Evolutionary conservation across 2,113 vertebrate genomes (phyloP).

Genomic region (Pygoscelis antarcticus): DNA sequence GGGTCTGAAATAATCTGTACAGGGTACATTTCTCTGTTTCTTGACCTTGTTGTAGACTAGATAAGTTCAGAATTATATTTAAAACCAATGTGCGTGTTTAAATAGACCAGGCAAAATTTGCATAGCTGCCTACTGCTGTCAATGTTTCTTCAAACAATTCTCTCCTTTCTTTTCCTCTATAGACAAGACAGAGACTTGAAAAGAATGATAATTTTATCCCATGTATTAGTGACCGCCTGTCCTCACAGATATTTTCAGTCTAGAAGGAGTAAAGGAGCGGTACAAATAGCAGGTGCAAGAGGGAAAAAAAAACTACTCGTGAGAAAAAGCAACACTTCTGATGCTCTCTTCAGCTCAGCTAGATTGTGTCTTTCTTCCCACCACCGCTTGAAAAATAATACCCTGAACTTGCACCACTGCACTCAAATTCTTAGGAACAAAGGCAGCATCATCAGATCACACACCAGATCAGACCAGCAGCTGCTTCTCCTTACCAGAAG

Average conservation of each 20-base stretch:
- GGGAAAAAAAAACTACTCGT: fast-evolving
- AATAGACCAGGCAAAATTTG: constrained; percentile 35
- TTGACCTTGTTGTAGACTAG: constrained; percentile 49
- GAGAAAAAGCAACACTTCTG: not conserved
- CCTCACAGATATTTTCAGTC: constrained; percentile 20
- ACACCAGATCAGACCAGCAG: not conserved
- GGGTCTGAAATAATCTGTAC: constrained; percentile 38
- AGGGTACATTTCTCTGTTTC: constrained; percentile 36
- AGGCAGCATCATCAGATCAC: not conserved
- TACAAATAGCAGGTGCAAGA: not conserved
- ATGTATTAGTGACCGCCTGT: constrained; percentile 24
- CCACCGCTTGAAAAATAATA: not conserved
- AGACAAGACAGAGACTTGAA: constrained; percentile 2
- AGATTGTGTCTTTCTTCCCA: not conserved
- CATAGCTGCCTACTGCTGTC: constrained; percentile 34
- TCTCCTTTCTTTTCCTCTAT: not conserved
- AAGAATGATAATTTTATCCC: constrained; percentile 41
- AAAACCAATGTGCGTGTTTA: constrained; percentile 24
- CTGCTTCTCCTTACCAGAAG: not conserved
- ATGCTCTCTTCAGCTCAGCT: not conserved
- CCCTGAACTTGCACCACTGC: not conserved
- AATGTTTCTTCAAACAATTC: not conserved
- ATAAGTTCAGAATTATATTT: constrained; percentile 55
- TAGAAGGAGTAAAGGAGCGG: not conserved
- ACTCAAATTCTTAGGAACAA: not conserved